Evolutionary conservation across 2,888 invertebrate genomes (phyloP), one percentile per base, ranked within the genome.

Genomic region (Coremacera marginata): DNA sequence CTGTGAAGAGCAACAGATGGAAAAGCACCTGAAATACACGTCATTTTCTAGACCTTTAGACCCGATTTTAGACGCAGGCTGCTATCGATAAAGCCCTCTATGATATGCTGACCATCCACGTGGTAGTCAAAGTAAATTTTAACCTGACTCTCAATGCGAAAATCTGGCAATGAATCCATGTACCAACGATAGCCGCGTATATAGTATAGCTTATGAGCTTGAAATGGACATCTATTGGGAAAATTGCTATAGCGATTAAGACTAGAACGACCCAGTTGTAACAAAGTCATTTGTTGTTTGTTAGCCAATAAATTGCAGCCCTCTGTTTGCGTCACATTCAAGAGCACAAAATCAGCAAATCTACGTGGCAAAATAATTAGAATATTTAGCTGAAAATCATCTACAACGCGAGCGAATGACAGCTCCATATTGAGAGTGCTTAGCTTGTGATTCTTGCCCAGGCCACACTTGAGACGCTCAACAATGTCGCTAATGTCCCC

Each of bases 271-370:
- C 77, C 78, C 76, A 80, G 70, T 25, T 80, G 72, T 63, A 81
- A 71, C 5, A 84, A 79, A 9, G 79, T 77, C 62, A 83, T 78
- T 73, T 82, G 84, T 37, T 82, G 80, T 25, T 79, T 78, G n/a
- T 78, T 80, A 4, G 81, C 78, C 57, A 82, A 75, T 70, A 83
- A 49, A n/a, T 78, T 77, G 68, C 84, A 83, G 14, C 81, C 84
- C 70, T 82, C 80, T 52, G 81, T 63, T 34, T 74, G 70, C 7
- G 76, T 80, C 4, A 81, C 60, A 76, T 83, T 82, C 7, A 82
- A 75, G 0, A 81, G 68, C 7, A 72, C 76, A 16, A 81, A 67
- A 14, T 72, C 37, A 1, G 51, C 68, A 11, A 11, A 49, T 9
- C 9, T 44, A 19, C 81, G 72, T 22, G 80, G 79, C 70, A 81